Evolutionary conservation across 2,113 vertebrate genomes (phyloP).

Genomic region (Gallinago undulata): DNA sequence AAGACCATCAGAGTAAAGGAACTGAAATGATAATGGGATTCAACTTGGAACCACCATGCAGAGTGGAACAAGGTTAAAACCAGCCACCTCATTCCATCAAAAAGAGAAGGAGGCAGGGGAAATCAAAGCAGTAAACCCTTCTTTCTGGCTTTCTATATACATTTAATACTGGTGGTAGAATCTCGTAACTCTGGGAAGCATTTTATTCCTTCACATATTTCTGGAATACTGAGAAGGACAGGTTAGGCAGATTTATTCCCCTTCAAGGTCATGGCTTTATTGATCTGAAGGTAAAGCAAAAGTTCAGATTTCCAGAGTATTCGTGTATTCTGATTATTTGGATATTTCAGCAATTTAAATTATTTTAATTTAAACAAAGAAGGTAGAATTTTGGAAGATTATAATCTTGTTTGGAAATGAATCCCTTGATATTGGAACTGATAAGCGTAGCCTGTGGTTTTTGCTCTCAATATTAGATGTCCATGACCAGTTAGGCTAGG

Average conservation of each 20-base stretch:
- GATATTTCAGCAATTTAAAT: neutral
- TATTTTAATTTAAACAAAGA: neutral
- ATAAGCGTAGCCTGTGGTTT: neutral
- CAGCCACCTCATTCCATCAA: neutral
- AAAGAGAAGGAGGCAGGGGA: neutral
- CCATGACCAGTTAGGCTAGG: neutral
- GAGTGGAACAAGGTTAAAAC: neutral
- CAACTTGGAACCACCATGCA: neutral
- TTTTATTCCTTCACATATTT: slow-evolving; percentile 5
- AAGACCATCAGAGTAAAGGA: neutral
- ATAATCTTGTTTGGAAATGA: neutral
- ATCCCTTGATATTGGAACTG: neutral
- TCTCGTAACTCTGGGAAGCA: neutral
- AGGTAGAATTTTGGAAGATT: neutral
- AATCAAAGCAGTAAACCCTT: neutral
- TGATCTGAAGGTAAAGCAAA: neutral
- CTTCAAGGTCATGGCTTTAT: neutral
- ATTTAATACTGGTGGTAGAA: neutral
- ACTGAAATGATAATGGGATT: neutral
- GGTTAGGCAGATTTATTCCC: neutral
- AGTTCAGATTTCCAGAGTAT: neutral
- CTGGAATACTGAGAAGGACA: neutral
- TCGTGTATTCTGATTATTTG: neutral
- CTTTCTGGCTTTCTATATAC: neutral
- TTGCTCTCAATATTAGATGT: neutral